These are phyloP conservation scores for Drosophila phalerata DNA, from an alignment of 2,888 invertebrate species.

Conservation along the genomic window DNA sequence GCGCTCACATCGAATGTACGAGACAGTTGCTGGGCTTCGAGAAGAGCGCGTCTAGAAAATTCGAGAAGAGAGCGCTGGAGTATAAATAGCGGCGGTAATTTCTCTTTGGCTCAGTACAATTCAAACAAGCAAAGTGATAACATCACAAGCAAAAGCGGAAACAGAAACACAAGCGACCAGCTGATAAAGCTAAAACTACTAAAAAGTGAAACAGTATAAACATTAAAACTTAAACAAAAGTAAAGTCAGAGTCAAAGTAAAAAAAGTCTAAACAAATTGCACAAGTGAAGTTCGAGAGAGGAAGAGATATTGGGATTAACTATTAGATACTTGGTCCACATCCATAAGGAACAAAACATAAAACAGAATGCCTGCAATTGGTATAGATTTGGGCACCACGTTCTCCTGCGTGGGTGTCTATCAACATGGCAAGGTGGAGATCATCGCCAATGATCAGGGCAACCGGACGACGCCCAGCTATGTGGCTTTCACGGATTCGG, in stretches of 20 bases:
- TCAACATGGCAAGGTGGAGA: slow-evolving; percentile 93
- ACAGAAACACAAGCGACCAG: slow-evolving; percentile 43
- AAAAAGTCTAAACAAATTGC: background rate
- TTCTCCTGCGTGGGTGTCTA: slow-evolving; percentile 94
- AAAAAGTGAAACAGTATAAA: background rate
- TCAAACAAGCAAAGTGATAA: slow-evolving; percentile 63
- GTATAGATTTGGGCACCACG: slow-evolving; percentile 85
- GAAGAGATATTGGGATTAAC: background rate
- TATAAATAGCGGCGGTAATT: slow-evolving; percentile 63
- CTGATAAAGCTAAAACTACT: slow-evolving; percentile 51
- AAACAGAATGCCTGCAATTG: slow-evolving; percentile 87
- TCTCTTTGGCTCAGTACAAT: slow-evolving; percentile 56
- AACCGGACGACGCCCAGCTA: slow-evolving; percentile 73
- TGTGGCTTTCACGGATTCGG: slow-evolving; percentile 24
- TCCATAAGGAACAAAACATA: background rate
- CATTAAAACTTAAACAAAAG: background rate
- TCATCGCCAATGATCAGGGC: slow-evolving; percentile 93
- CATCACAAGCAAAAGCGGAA: slow-evolving; percentile 25
- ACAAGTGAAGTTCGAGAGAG: background rate
- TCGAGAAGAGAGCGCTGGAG: slow-evolving; percentile 47
- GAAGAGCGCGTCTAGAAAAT: slow-evolving; percentile 57
- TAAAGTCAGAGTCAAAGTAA: background rate
- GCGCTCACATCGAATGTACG: slow-evolving; percentile 8
- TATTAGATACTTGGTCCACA: background rate
- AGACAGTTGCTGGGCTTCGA: slow-evolving; percentile 34